These are phyloP conservation scores for Brachypodius melanocephalos DNA, from an alignment of 2,113 vertebrate species.

Conservation along the genomic window DNA sequence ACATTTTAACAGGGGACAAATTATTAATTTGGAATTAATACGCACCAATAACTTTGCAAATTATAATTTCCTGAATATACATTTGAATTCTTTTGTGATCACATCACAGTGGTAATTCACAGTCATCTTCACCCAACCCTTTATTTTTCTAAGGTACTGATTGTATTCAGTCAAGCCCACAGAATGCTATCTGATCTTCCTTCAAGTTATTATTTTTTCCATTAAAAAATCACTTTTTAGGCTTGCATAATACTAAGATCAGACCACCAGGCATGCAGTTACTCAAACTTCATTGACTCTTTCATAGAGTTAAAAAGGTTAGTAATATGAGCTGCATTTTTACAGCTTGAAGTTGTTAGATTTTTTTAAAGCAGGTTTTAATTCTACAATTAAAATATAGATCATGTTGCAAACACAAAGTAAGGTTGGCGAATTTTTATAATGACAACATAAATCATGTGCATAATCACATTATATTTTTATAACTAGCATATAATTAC, in stretches of 20 bases:
- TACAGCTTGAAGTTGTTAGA: not conserved
- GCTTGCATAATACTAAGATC: not conserved
- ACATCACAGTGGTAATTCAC: not conserved
- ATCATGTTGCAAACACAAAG: not conserved
- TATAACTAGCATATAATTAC: not conserved
- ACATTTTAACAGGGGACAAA: not conserved
- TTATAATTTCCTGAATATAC: not conserved
- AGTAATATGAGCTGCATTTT: not conserved
- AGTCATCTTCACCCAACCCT: not conserved
- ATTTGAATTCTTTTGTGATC: not conserved
- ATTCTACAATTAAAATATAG: not conserved
- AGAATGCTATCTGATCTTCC: not conserved
- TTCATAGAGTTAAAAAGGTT: not conserved
- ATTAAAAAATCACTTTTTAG: not conserved
- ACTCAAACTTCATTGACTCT: not conserved
- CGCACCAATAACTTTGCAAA: not conserved
- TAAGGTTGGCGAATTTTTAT: not conserved
- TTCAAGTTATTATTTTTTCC: not conserved
- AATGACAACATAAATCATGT: conserved; percentile 6
- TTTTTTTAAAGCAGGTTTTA: not conserved
- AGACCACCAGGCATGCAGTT: not conserved
- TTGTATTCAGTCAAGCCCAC: not conserved
- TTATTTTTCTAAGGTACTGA: not conserved
- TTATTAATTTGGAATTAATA: not conserved
- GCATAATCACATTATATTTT: not conserved